phyloP scores from a whole-genome alignment of 2,113 vertebrate genomes.

The Barbus barbus region DNA sequence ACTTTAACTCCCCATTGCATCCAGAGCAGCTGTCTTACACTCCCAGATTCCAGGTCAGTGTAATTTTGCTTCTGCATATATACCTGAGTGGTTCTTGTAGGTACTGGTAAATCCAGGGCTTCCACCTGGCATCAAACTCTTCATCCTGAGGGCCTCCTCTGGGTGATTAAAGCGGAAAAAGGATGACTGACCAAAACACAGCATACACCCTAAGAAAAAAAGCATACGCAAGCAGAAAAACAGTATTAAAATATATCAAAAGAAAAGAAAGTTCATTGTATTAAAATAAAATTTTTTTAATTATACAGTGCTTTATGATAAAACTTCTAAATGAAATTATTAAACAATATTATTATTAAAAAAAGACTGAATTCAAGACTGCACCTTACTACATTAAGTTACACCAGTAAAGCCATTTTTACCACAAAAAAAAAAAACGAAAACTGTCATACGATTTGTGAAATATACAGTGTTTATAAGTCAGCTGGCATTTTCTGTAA shows the following conservation, averaged over 20 bases:
- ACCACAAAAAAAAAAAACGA: no score
- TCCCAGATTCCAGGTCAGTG: not conserved
- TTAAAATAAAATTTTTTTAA: no score
- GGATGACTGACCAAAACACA: slow-evolving; percentile 92
- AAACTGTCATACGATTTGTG: not conserved
- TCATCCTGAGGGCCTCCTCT: slow-evolving; percentile 94
- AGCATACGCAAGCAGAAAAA: not conserved
- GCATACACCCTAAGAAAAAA: slow-evolving; percentile 85
- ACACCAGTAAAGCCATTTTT: no score
- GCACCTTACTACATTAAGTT: not conserved
- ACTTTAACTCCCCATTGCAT: not conserved
- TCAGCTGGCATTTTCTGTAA: not conserved
- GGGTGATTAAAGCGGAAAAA: slow-evolving; percentile 97
- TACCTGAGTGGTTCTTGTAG: slow-evolving; percentile 77
- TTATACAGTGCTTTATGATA: not conserved
- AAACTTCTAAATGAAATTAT: not conserved
- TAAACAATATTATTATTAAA: no score
- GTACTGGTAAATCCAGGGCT: slow-evolving; percentile 61
- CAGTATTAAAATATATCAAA: no score
- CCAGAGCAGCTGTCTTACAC: not conserved
- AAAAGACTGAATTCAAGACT: not conserved
- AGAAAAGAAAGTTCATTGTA: no score
- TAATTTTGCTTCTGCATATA: not conserved
- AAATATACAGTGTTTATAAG: not conserved
- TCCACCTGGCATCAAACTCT: slow-evolving; percentile 87